A percentile compares a stretch with the other conserved stretches of the same genome.
Evolutionary conservation across 1,140 invertebrate species (phyloP).

Genomic region (Hesperophylax magnus): DNA sequence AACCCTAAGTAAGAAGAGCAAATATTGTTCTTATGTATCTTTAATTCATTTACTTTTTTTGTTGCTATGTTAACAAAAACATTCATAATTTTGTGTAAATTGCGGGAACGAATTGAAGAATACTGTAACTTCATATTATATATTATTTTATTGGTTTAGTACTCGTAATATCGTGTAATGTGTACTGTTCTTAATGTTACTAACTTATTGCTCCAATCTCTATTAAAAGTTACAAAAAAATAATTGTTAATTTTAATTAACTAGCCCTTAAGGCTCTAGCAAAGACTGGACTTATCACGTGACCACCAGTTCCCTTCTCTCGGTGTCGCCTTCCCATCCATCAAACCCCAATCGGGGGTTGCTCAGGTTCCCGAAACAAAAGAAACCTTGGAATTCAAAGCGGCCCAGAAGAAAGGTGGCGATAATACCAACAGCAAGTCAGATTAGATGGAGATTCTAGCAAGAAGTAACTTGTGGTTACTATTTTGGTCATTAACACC

Average conservation of each 20-base stretch:
- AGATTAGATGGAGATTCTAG: slow-evolving; percentile 43
- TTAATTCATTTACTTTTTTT: too few species aligned
- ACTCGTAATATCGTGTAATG: too few species aligned
- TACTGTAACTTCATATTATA: too few species aligned
- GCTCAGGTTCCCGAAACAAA: slow-evolving; percentile 27
- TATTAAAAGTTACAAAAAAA: neutral
- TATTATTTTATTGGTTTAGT: too few species aligned
- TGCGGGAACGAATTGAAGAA: too few species aligned
- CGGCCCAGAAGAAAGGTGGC: slow-evolving; percentile 33
- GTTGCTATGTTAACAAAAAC: too few species aligned
- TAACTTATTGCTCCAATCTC: too few species aligned
- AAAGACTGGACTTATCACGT: slow-evolving; percentile 36
- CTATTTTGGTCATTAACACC: neutral
- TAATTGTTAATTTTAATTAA: neutral
- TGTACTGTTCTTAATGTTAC: too few species aligned
- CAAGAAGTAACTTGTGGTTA: neutral
- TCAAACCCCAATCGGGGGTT: slow-evolving; percentile 43
- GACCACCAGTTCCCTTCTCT: slow-evolving; percentile 16
- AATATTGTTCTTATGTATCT: too few species aligned
- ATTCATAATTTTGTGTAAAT: too few species aligned
- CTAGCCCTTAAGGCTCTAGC: neutral
- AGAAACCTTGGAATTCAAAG: slow-evolving; percentile 42
- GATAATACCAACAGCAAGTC: slow-evolving; percentile 47
- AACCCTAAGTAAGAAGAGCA: too few species aligned
- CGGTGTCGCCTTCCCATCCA: slow-evolving; percentile 46